Evolutionary conservation across 2,888 invertebrate species (phyloP).

Genomic region (Podotricha telesiphe): DNA sequence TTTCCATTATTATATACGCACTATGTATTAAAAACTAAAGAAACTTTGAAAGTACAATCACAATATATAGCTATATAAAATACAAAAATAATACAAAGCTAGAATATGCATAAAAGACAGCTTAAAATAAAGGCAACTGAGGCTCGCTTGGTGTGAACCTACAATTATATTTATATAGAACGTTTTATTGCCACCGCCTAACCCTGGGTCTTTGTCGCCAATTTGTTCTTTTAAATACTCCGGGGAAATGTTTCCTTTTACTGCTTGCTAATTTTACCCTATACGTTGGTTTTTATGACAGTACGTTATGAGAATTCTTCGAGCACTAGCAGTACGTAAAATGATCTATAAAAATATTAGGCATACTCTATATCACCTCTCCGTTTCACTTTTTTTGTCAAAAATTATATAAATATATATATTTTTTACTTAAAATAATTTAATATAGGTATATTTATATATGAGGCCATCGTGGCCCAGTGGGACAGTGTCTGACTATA

Average conservation of each 20-base stretch:
- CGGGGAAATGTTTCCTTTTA: slow-evolving; percentile 43
- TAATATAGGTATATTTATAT: no score
- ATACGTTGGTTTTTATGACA: slow-evolving; percentile 19
- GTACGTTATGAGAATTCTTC: slow-evolving; percentile 23
- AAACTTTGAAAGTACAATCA: no score
- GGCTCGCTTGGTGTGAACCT: not conserved
- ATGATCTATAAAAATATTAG: not conserved
- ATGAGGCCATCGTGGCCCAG: no score
- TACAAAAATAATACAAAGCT: not conserved
- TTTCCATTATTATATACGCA: no score
- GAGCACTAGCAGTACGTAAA: not conserved
- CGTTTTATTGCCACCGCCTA: slow-evolving; percentile 55
- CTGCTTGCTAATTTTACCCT: slow-evolving; percentile 36
- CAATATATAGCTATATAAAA: no score
- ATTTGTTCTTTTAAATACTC: slow-evolving; percentile 46
- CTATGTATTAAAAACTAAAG: no score
- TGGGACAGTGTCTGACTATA: no score
- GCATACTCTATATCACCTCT: not conserved
- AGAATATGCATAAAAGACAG: not conserved
- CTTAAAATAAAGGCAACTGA: slow-evolving; percentile 4
- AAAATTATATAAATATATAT: no score
- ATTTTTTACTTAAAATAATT: no score
- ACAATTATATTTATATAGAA: slow-evolving; percentile 44
- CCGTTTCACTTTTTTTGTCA: not conserved
- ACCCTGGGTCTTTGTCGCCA: slow-evolving; percentile 49